Conservation (phyloP, 2,797 vertebrate species). For the Zenarchopterus dispar region DNA sequence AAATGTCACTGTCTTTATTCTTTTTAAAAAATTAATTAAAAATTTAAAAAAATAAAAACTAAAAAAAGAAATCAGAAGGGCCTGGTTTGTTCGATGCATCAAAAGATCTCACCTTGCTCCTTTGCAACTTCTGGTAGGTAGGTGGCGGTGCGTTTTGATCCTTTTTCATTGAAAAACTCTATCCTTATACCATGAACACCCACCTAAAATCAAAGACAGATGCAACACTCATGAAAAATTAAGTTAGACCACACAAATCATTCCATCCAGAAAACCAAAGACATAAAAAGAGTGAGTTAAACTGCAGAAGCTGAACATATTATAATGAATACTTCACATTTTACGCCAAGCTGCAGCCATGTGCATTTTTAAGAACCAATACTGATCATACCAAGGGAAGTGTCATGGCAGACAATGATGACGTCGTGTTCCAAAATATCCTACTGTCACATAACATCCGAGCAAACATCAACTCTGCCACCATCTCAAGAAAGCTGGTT, state of each 20-base stretch:
- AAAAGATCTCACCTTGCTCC: conserved; percentile 94
- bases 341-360: too few species aligned
- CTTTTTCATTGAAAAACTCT: conserved; percentile 99
- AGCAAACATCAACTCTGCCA: too few species aligned
- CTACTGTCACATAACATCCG: too few species aligned
- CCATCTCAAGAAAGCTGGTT: too few species aligned
- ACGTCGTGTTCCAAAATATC: too few species aligned
- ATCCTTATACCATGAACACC: conserved; percentile 99
- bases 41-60: not conserved
- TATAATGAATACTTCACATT: too few species aligned
- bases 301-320: too few species aligned
- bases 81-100: not conserved
- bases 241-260: not conserved
- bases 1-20: not conserved
- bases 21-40: too few species aligned
- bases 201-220: conserved; percentile 86
- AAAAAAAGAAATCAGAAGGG: not conserved
- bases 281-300: too few species aligned
- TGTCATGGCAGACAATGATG: too few species aligned
- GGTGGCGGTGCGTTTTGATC: conserved; percentile 99
- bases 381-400: too few species aligned
- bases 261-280: not conserved
- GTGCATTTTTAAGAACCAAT: too few species aligned
- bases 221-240: not conserved
- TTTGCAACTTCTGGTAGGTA: conserved; percentile 99